Percentiles rank a stretch among this genome's conserved stretches.
Evolutionary conservation across 2,888 invertebrate species (phyloP).

Genomic region (Agonopterix alstromeriana): DNA sequence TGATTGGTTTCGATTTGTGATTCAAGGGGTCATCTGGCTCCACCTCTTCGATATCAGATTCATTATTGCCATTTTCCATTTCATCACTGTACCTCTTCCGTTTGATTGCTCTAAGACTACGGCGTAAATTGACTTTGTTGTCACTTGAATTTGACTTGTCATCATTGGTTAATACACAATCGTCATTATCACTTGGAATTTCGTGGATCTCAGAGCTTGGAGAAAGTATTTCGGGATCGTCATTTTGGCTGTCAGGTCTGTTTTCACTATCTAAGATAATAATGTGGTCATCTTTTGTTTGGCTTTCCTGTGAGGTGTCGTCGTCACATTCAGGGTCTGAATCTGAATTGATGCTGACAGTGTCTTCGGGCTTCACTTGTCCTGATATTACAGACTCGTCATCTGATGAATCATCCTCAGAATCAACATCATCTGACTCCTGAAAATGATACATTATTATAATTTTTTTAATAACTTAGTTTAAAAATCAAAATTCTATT

Average conservation of each 20-base stretch:
- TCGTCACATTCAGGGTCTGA: conserved; percentile 41
- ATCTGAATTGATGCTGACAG: conserved; percentile 58
- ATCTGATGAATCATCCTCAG: conserved; percentile 36
- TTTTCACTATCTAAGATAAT: conserved; percentile 36
- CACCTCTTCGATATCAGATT: conserved; percentile 81
- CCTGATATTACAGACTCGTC: conserved; percentile 29
- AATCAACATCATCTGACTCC: conserved; percentile 36
- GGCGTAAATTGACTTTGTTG: conserved; percentile 30
- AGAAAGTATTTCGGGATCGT: conserved; percentile 23
- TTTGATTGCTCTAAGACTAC: conserved; percentile 60
- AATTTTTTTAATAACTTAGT: too few relatives aligned
- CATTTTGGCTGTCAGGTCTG: conserved; percentile 33
- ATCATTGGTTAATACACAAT: conserved; percentile 44
- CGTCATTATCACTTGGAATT: conserved; percentile 65
- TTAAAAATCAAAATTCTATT: too few relatives aligned
- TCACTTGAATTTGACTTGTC: conserved; percentile 26
- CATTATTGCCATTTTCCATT: conserved; percentile 71
- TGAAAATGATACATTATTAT: conserved; percentile 14
- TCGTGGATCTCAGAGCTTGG: conserved; percentile 53
- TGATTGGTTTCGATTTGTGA: conserved; percentile 61
- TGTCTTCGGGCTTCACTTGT: conserved; percentile 40
- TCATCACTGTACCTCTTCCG: conserved; percentile 75
- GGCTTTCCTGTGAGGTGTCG: conserved; percentile 34
- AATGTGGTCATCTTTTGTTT: conserved; percentile 29
- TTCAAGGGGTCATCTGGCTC: conserved; percentile 74